Evolutionary conservation across 2,888 invertebrate species (phyloP).

Genomic region (Archaeoteleia sp.): DNA sequence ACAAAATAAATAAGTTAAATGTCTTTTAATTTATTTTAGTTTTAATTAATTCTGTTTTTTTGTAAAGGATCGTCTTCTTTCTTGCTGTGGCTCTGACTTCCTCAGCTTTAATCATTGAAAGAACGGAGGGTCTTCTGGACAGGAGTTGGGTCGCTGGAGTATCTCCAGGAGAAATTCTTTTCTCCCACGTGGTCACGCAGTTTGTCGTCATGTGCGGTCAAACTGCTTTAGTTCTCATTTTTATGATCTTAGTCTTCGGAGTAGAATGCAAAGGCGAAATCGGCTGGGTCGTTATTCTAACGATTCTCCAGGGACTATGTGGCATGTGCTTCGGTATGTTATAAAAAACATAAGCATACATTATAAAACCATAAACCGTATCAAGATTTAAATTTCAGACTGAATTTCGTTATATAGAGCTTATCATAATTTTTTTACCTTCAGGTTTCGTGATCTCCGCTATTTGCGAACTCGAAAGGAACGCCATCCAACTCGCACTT

Average conservation of each 20-base stretch:
- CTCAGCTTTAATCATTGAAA: conserved; percentile 91
- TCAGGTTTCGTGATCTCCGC: conserved; percentile 92
- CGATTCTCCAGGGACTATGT: conserved; percentile 92
- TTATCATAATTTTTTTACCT: conserved; percentile 40
- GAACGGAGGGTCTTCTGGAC: conserved; percentile 93
- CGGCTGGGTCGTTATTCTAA: conserved; percentile 87
- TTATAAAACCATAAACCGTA: neutral
- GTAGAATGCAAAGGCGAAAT: conserved; percentile 94
- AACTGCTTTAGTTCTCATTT: conserved; percentile 91
- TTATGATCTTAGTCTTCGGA: conserved; percentile 93
- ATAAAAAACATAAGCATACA: neutral
- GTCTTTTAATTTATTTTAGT: conserved; percentile 4
- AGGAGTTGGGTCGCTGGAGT: conserved; percentile 96
- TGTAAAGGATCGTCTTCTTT: conserved; percentile 93
- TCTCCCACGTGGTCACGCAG: conserved; percentile 95
- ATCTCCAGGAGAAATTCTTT: conserved; percentile 91
- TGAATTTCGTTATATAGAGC: too few species aligned
- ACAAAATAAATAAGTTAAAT: neutral
- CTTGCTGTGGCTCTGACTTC: conserved; percentile 96
- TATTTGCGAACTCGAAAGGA: conserved; percentile 92
- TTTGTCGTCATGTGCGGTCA: conserved; percentile 97
- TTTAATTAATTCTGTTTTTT: too few species aligned
- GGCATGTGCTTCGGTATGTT: conserved; percentile 94
- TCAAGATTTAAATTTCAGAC: neutral
- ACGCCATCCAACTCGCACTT: conserved; percentile 93